Percentiles rank a stretch among this genome's conserved stretches.
phyloP scores from a whole-genome alignment of 2,797 vertebrate genomes.

The Sebastes melanostomus region DNA sequence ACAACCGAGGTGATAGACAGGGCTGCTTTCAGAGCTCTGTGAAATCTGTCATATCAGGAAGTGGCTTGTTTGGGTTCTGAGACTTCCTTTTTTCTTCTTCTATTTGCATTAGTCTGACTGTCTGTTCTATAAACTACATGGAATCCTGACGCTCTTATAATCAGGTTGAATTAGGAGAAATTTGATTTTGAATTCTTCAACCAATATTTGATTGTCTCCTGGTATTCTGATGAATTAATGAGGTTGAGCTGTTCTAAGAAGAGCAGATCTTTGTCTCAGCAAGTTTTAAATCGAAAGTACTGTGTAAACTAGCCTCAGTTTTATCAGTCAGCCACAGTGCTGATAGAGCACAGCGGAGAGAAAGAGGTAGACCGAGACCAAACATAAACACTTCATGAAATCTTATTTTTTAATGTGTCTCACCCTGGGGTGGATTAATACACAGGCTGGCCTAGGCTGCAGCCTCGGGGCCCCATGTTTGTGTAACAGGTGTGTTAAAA shows the following conservation, averaged over 20 bases:
- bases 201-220: neutral
- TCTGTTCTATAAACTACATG: neutral
- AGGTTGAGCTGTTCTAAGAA: neutral
- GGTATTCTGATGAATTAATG: neutral
- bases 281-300: neutral
- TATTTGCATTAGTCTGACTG: neutral
- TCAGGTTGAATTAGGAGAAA: neutral
- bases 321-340: neutral
- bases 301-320: neutral
- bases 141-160: neutral
- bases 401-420: neutral
- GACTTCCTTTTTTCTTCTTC: neutral
- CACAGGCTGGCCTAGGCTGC: too few species aligned
- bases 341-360: neutral
- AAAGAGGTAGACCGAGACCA: neutral
- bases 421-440: too few species aligned
- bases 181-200: neutral
- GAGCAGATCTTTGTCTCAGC: neutral
- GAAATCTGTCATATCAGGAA: neutral
- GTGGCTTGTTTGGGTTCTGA: neutral
- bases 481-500: too few species aligned
- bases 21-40: neutral
- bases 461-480: too few species aligned
- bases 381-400: neutral
- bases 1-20: neutral